Evolutionary conservation across 1,140 invertebrate genomes (phyloP).

Genomic region (Atopsyche davidsoni): DNA sequence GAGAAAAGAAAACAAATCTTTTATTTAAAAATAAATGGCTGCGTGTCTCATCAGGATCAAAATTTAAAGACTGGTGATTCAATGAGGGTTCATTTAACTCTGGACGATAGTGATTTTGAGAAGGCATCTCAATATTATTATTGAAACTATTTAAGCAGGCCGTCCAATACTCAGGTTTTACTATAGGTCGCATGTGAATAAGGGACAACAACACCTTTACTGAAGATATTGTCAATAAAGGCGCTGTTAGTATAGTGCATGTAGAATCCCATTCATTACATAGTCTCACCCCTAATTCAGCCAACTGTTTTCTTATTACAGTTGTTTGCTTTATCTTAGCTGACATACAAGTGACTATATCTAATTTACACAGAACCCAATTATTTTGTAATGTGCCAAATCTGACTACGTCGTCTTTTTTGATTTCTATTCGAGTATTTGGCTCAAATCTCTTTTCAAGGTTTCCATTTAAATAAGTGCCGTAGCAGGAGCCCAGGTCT

Average conservation of each 20-base stretch:
- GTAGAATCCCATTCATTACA: constrained; percentile 43
- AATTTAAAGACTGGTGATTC: constrained; percentile 49
- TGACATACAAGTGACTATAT: constrained; percentile 44
- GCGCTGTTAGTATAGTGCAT: constrained; percentile 61
- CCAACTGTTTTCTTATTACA: constrained; percentile 37
- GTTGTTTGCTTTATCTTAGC: constrained; percentile 38
- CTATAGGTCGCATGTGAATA: constrained; percentile 55
- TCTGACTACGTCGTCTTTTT: constrained; percentile 43
- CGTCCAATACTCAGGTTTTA: constrained; percentile 56
- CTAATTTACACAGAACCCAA: constrained; percentile 41
- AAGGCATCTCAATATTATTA: constrained; percentile 41
- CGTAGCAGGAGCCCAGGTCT: constrained; percentile 51
- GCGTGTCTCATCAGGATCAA: constrained; percentile 46
- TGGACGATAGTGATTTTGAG: constrained; percentile 50
- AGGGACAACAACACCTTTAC: constrained; percentile 64
- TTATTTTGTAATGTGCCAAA: constrained; percentile 49
- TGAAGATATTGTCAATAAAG: constrained; percentile 57
- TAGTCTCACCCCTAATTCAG: constrained; percentile 40
- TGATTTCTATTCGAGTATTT: constrained; percentile 35
- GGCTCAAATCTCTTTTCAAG: constrained; percentile 29
- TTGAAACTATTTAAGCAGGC: constrained; percentile 44
- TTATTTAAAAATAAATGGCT: constrained; percentile 52
- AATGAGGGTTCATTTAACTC: constrained; percentile 50
- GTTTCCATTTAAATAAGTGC: constrained; percentile 47
- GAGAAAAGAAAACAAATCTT: constrained; percentile 55